Percentiles rank a stretch among this genome's conserved stretches.
These are phyloP conservation scores for Dermochelys coriacea DNA, from an alignment of 2,797 vertebrate species.

Conservation along the genomic window DNA sequence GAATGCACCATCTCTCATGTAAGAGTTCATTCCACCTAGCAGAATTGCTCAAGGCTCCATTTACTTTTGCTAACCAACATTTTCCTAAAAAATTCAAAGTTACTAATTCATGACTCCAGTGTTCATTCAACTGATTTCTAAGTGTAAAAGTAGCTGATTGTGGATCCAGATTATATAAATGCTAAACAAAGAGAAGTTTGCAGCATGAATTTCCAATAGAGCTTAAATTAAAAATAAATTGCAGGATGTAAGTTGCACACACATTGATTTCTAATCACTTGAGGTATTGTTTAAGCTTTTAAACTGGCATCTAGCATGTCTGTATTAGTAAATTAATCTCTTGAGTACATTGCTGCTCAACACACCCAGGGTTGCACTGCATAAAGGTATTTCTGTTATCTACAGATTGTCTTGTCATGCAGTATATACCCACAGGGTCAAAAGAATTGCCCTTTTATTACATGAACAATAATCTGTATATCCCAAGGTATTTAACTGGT, in stretches of 20 bases:
- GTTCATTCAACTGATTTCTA: background rate
- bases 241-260: slow-evolving; percentile 30
- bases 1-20: background rate
- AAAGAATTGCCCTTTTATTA: slow-evolving; percentile 74
- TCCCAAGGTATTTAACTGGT: slow-evolving; percentile 76
- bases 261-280: slow-evolving; percentile 40
- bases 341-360: background rate
- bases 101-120: background rate
- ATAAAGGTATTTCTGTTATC: slow-evolving; percentile 47
- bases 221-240: slow-evolving; percentile 12
- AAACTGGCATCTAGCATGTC: slow-evolving; percentile 38
- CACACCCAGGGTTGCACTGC: slow-evolving; percentile 19
- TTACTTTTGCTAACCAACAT: background rate
- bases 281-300: slow-evolving; percentile 57
- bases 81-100: background rate
- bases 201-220: slow-evolving; percentile 6
- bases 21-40: background rate
- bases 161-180: slow-evolving; percentile 9
- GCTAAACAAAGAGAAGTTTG: background rate
- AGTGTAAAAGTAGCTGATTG: background rate
- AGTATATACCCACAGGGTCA: slow-evolving; percentile 65
- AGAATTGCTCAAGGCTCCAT: background rate
- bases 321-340: slow-evolving; percentile 69
- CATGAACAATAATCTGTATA: slow-evolving; percentile 65
- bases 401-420: slow-evolving; percentile 61